Base-by-base conservation (phyloP, 1,140 invertebrate species). In the Calliopsis andreniformis region DNA sequence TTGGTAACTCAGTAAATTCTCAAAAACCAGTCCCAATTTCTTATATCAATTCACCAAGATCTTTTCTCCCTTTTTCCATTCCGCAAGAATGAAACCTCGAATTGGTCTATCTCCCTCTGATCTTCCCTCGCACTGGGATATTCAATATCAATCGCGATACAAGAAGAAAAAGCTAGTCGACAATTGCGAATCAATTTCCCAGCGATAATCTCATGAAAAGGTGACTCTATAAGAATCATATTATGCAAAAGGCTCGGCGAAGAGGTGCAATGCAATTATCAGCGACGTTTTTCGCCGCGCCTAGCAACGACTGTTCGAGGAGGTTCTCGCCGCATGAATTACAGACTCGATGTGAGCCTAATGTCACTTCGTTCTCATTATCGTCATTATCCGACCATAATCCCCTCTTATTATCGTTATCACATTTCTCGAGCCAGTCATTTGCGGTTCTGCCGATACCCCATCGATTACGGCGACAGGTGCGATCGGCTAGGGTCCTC, bases 401-500 rank as follows among this genome's bases (percentile, higher is more conserved):
- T 66, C 63, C 63, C n/a, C 5, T 14, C 47, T 67, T 53, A 35
- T 67, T 39, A 35, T 35, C 63, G 47, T 53, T 67, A 39, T 67
- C 64, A 28, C 30, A 32, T 53, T 67, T 10, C 64, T 39, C 30
- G 20, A n/a, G 20, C n/a, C n/a, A 25, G 28, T 32, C 62, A 32
- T 64, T 49, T 23, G 43, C 28, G 30, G 35, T 10, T 39, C n/a
- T n/a, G 12, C 7, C 63, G 64, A 39, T 14, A 6, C 20, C 5
- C 47, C 51, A 53, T 53, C 47, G 64, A 67, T 67, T 67, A 25
- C 45, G 28, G 23, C 30, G 45, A 49, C 62, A 67, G 64, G 47
- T 67, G 64, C 47, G 32, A n/a, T n/a, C n/a, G n/a, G n/a, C n/a
- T n/a, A n/a, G n/a, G 61, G 43, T 35, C 35, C 35, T 23, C 16